These are phyloP conservation scores for Epinotia ramella DNA, from an alignment of 2,888 invertebrate species.

Conservation along the genomic window DNA sequence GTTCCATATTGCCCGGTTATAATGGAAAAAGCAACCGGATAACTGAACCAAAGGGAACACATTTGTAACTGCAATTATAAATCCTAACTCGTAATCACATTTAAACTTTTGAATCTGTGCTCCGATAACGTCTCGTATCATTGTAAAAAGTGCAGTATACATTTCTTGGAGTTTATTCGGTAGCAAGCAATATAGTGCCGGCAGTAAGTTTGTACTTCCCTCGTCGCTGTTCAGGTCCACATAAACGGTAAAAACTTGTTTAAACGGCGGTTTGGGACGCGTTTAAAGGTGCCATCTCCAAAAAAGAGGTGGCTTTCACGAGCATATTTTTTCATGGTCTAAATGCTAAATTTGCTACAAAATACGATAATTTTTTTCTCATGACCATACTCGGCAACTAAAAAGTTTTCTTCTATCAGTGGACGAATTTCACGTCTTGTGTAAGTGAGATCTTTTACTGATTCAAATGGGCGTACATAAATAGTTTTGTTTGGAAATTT, in stretches of 20 bases:
- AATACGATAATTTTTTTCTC: conserved; percentile 9
- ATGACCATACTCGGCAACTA: conserved; percentile 11
- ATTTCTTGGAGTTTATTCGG: conserved; percentile 4
- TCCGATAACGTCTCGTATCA: conserved; percentile 17
- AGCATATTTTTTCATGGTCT: conserved; percentile 11
- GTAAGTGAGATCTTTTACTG: conserved; percentile 8
- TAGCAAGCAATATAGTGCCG: conserved; percentile 14
- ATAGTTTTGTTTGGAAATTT: conserved; percentile 2
- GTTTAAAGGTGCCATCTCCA: conserved; percentile 12
- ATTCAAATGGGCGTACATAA: conserved; percentile 8
- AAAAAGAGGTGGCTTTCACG: background rate
- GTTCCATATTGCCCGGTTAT: conserved; percentile 12
- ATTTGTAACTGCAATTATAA: conserved; percentile 21
- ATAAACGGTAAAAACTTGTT: conserved; percentile 10
- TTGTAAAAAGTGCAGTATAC: conserved; percentile 21
- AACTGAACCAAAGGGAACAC: conserved; percentile 8
- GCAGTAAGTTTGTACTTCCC: conserved; percentile 9
- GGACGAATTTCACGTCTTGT: conserved; percentile 6
- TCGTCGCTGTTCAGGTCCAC: conserved; percentile 23
- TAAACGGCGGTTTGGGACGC: background rate
- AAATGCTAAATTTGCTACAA: conserved; percentile 7
- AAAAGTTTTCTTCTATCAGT: conserved; percentile 7
- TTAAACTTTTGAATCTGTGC: conserved; percentile 11
- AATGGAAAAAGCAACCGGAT: conserved; percentile 1
- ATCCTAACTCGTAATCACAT: conserved; percentile 17